Conservation (phyloP, 2,113 vertebrate species). For the Aegotheles bennettii region DNA sequence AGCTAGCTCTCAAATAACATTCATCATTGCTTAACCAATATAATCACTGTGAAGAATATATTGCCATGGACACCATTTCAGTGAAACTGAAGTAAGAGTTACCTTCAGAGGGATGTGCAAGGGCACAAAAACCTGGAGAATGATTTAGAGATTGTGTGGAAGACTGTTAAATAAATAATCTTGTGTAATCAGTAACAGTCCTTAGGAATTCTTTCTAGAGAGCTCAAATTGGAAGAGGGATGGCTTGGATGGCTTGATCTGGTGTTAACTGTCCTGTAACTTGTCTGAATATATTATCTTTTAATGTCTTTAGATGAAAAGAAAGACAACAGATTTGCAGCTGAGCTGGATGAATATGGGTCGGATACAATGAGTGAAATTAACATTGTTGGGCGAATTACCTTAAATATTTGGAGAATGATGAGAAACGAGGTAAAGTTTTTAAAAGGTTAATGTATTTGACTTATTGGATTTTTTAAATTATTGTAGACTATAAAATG, state of each 20-base stretch:
- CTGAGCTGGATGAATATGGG: slow-evolving; percentile 91
- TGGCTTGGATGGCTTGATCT: background rate
- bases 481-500: background rate
- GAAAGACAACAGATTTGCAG: slow-evolving; percentile 86
- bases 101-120: background rate
- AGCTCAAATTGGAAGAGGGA: background rate
- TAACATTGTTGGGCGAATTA: slow-evolving; percentile 88
- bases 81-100: fast-evolving
- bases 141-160: background rate
- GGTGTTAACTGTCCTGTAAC: background rate
- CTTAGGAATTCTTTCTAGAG: background rate
- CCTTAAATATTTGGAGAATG: slow-evolving; percentile 94
- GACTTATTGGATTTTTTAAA: background rate
- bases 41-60: background rate
- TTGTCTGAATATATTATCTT: background rate
- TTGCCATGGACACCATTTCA: background rate
- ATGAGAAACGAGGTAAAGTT: slow-evolving; percentile 92
- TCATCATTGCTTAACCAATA: background rate
- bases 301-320: slow-evolving; percentile 81
- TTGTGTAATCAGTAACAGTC: background rate
- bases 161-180: background rate
- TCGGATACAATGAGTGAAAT: slow-evolving; percentile 95
- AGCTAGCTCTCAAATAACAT: background rate
- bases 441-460: background rate
- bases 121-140: background rate